Base-by-base conservation (phyloP, 2,113 vertebrate genomes). In the Brachyhypopomus occidentalis region DNA sequence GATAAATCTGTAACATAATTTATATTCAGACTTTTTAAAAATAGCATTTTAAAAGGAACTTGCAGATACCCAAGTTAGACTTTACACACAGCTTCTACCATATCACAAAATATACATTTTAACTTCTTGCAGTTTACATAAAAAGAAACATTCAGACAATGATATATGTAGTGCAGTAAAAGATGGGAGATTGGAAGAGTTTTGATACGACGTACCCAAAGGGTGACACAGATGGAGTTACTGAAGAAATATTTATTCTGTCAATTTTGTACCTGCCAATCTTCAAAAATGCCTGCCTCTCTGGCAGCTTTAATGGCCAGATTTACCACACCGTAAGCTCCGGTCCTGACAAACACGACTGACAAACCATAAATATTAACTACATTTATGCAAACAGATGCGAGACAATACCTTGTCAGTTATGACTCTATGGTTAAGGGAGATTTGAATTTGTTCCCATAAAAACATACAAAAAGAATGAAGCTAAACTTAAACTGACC, bases 281-380 rank as follows among this genome's bases (percentile, higher is more conserved):
- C 80, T 63, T 78, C 16, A 4, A n/a, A 79, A 41, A 20, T 20
- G 20, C 71, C 59, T 72, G 20, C 62, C 45, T 52, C 58, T 38
- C 67, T 79, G 84, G 66, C 84, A 82, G 84, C 60, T 95, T 95
- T 95, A 95, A 92, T 92, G 86, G 89, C 87, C 84, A 94, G 92
- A 95, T 95, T 95, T 95, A 95, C 90, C 89, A 84, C 90, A 83
- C 87, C 52, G 84, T 89, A 91, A 92, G 91, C 88, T 91, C 89
- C 90, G 90, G 92, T 91, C 90, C 91, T 85, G 91, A 90, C 92
- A 92, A 93, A 91, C 92, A 92, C 94, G 93, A 93, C 94, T 94
- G 94, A 94, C 94, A 93, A 93, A 93, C 92, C 93, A 94, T 95
- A 94, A 95, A 95, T 95, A 94, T 91, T 91, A 89, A 87, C 92